Percentiles rank a stretch among this genome's conserved stretches.
Evolutionary conservation across 2,113 vertebrate genomes (phyloP).

Genomic region (Acinonyx jubatus): DNA sequence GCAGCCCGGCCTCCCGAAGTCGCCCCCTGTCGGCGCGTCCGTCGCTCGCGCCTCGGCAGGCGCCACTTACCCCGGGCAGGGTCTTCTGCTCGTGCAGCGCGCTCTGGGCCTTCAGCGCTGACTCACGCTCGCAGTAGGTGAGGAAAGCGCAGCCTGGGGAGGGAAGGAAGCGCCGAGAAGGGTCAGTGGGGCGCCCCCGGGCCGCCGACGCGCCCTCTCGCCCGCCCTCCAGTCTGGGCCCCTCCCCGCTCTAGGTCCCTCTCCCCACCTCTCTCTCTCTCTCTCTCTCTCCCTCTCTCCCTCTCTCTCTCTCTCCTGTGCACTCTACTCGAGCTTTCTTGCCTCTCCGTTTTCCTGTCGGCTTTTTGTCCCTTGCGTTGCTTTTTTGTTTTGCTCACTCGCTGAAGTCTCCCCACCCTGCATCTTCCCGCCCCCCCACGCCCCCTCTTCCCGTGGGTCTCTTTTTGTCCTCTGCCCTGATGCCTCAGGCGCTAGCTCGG

Average conservation of each 20-base stretch:
- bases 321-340: constrained; percentile 15
- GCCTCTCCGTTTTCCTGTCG: not conserved
- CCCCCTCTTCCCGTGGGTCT: constrained; percentile 33
- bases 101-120: constrained; percentile 91
- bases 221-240: not conserved
- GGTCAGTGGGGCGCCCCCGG: constrained; percentile 75
- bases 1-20: constrained; percentile 45
- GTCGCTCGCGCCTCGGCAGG: constrained; percentile 31
- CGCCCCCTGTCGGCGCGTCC: constrained; percentile 67
- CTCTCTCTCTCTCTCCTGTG: not conserved
- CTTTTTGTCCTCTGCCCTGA: not conserved
- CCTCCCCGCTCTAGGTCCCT: not conserved
- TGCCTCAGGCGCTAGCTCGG: not conserved
- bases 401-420: constrained; percentile 44
- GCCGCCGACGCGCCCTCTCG: constrained; percentile 36
- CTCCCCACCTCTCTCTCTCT: constrained; percentile 49
- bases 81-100: constrained; percentile 91
- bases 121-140: constrained; percentile 91
- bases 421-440: not conserved
- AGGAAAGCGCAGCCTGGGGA: constrained; percentile 90
- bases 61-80: constrained; percentile 88
- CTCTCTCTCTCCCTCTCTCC: not conserved
- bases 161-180: constrained; percentile 70
- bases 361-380: constrained; percentile 44
- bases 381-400: constrained; percentile 45